These are phyloP conservation scores for Bubo blakistoni DNA, from an alignment of 2,113 vertebrate genomes.

Conservation along the genomic window DNA sequence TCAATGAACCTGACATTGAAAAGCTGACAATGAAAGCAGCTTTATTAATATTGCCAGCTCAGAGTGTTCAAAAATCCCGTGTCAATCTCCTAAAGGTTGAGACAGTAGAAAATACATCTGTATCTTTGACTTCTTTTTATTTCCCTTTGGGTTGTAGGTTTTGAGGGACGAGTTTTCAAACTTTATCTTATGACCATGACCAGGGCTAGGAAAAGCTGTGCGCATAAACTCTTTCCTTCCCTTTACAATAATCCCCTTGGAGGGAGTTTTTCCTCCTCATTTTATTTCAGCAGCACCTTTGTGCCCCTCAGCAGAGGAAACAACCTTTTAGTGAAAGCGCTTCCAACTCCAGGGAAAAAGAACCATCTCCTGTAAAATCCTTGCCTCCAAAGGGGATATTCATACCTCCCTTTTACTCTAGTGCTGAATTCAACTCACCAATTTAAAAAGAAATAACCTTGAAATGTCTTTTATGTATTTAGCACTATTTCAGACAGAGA, in stretches of 20 bases:
- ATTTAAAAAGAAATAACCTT: slow-evolving; percentile 7
- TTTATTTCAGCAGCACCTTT: background rate
- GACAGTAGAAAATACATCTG: background rate
- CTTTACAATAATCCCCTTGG: background rate
- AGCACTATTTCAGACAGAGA: background rate
- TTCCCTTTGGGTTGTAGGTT: slow-evolving; percentile 2
- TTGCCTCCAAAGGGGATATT: background rate
- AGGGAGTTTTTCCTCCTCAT: background rate
- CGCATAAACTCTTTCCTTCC: background rate
- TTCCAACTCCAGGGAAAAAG: background rate
- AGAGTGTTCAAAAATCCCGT: background rate
- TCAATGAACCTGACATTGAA: slow-evolving; percentile 24
- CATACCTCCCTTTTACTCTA: background rate
- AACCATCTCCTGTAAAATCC: background rate
- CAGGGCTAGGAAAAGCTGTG: background rate
- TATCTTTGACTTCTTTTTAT: background rate
- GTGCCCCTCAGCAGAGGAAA: background rate
- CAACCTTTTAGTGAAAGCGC: background rate
- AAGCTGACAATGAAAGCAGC: slow-evolving; percentile 19
- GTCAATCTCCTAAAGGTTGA: background rate
- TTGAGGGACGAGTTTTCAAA: background rate
- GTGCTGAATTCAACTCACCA: background rate
- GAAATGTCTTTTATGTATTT: background rate
- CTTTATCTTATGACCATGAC: background rate
- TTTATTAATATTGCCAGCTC: slow-evolving; percentile 31